These are phyloP conservation scores for Nezara viridula DNA, from an alignment of 2,888 invertebrate genomes.

Conservation along the genomic window DNA sequence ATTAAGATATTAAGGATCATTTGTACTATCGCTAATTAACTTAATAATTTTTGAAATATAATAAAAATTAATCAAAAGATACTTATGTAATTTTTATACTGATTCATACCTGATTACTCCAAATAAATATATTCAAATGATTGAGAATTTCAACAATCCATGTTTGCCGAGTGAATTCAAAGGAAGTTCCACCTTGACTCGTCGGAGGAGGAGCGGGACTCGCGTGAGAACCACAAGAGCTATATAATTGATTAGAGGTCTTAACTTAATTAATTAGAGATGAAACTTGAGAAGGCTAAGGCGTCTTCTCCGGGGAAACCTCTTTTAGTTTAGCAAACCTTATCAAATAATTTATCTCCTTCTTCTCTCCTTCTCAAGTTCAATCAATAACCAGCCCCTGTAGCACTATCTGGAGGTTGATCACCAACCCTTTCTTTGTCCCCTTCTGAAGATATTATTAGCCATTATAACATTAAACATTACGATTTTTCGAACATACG, in stretches of 20 bases:
- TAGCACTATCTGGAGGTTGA: not conserved
- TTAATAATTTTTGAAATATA: too few relatives aligned
- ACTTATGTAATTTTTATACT: not conserved
- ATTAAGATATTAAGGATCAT: too few relatives aligned
- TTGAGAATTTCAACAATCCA: not conserved
- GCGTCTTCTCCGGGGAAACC: not conserved
- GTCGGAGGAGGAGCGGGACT: not conserved
- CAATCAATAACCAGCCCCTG: not conserved
- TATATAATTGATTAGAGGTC: constrained; percentile 52
- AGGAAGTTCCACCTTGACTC: not conserved
- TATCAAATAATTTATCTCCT: constrained; percentile 49
- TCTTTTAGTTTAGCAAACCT: constrained; percentile 46
- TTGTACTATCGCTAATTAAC: too few relatives aligned
- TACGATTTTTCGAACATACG: not conserved
- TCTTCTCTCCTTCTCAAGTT: not conserved
- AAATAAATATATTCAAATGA: not conserved
- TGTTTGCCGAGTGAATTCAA: not conserved
- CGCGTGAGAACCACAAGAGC: constrained; percentile 43
- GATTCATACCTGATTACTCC: not conserved
- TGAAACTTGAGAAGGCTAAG: constrained; percentile 37
- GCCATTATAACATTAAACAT: not conserved
- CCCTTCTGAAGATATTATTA: not conserved
- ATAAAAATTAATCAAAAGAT: not conserved
- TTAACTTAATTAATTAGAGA: constrained; percentile 54
- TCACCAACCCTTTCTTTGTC: not conserved